Conservation (phyloP, 2,113 vertebrate species). For the Coryphaenoides rupestris region DNA sequence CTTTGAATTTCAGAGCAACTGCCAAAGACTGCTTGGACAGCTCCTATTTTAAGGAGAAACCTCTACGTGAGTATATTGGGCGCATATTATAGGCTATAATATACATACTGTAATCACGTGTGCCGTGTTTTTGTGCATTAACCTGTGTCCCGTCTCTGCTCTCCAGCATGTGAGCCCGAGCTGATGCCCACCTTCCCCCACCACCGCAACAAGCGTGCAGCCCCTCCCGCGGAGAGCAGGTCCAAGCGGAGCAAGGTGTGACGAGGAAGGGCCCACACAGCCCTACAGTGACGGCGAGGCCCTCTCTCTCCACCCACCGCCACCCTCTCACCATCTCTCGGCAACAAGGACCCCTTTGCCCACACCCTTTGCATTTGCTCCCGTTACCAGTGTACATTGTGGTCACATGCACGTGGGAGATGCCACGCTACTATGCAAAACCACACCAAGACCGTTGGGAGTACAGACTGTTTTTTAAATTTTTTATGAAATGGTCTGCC, state of each 20-base stretch:
- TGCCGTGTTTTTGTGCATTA: background rate
- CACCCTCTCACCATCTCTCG: no score
- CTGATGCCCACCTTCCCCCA: constrained; percentile 98
- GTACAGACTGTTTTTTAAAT: no score
- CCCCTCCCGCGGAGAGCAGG: constrained; percentile 52
- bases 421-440: no score
- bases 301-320: no score
- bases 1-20: constrained; percentile 72
- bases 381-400: no score
- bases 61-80: constrained; percentile 84
- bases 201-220: constrained; percentile 87
- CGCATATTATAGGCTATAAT: background rate
- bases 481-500: no score
- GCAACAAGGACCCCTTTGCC: no score
- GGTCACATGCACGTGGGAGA: no score
- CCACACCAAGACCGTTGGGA: no score
- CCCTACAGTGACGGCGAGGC: background rate
- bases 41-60: constrained; percentile 98
- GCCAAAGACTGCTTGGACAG: constrained; percentile 90
- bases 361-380: no score
- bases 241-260: constrained; percentile 81
- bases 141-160: background rate
- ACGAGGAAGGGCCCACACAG: no score
- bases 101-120: no score
- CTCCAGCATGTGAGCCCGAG: constrained; percentile 86